Percentiles rank a stretch among this genome's conserved stretches.
Conservation (phyloP, 2,113 vertebrate genomes). For the Tychaedon coryphoeus region DNA sequence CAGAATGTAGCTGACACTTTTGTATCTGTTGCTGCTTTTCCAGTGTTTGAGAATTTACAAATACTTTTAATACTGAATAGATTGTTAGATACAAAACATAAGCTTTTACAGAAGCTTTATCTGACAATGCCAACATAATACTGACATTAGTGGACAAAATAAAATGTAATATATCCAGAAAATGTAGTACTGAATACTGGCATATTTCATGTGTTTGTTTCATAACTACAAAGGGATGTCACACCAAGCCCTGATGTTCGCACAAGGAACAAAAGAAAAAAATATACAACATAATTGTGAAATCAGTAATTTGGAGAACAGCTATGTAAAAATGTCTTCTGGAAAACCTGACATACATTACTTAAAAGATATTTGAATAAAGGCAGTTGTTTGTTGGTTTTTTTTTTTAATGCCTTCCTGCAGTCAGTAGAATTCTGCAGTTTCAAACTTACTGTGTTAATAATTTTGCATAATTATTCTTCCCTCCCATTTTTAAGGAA, state of each 20-base stretch:
- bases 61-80: neutral
- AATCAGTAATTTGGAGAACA: neutral
- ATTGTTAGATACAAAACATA: neutral
- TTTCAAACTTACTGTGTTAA: neutral
- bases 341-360: neutral
- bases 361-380: neutral
- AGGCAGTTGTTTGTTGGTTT: neutral
- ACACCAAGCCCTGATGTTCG: neutral
- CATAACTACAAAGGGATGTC: neutral
- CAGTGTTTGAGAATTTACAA: neutral
- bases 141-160: neutral
- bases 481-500: slow-evolving; percentile 71
- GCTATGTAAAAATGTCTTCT: neutral
- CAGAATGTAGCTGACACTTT: neutral
- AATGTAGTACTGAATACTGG: neutral
- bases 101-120: neutral
- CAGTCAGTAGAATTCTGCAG: neutral
- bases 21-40: neutral
- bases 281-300: neutral
- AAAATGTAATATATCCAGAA: neutral
- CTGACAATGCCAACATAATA: neutral
- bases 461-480: neutral
- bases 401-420: neutral
- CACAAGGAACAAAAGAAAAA: neutral
- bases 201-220: neutral